Evolutionary conservation across 2,797 vertebrate genomes (phyloP).

Genomic region (Phoxinus dragarum): DNA sequence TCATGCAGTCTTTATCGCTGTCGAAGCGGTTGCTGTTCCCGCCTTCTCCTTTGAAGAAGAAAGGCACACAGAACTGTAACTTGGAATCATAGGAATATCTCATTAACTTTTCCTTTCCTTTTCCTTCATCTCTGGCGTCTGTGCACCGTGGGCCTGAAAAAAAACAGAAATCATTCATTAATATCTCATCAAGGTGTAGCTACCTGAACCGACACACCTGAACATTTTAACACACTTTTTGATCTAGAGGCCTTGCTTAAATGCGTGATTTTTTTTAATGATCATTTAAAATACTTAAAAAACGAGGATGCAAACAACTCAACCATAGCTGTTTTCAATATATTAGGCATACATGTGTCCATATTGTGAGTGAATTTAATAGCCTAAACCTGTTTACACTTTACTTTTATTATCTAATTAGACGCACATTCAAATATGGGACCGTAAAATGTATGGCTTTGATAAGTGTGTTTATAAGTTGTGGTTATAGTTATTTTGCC

Average conservation of each 20-base stretch:
- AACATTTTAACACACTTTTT: too few species aligned
- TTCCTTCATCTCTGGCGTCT: not conserved
- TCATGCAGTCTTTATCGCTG: constrained; percentile 48
- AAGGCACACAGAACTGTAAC: not conserved
- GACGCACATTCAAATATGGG: too few species aligned
- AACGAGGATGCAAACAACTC: not conserved
- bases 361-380: not conserved
- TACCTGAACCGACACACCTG: not conserved
- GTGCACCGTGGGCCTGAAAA: constrained; percentile 43
- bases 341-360: not conserved
- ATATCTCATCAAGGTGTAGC: too few species aligned
- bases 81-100: constrained; percentile 37
- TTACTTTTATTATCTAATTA: not conserved
- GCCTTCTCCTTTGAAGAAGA: constrained; percentile 57
- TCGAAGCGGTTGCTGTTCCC: constrained; percentile 50
- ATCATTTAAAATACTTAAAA: not conserved
- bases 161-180: not conserved
- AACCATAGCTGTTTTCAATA: not conserved
- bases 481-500: not conserved
- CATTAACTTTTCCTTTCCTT: constrained; percentile 1
- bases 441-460: not conserved
- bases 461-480: not conserved
- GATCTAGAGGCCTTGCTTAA: not conserved
- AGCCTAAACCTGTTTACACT: not conserved
- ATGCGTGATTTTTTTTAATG: not conserved